Evolutionary conservation across 2,113 vertebrate species (phyloP).

Genomic region (Leptosomus discolor): DNA sequence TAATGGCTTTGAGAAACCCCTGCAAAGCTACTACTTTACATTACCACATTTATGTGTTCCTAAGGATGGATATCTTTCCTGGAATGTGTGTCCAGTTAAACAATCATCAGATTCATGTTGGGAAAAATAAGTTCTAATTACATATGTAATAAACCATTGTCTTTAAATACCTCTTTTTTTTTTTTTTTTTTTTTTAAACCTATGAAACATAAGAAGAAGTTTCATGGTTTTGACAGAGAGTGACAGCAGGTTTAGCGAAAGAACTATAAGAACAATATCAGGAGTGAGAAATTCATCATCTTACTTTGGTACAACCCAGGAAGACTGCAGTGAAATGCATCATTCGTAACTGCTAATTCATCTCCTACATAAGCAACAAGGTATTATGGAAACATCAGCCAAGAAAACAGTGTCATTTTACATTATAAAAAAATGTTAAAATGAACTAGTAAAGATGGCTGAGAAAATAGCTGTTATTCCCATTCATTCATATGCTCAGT

Average conservation of each 20-base stretch:
- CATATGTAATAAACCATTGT: background rate
- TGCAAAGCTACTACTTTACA: background rate
- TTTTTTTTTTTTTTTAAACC: background rate
- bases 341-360: background rate
- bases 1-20: background rate
- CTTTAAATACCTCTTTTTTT: background rate
- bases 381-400: background rate
- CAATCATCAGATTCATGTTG: background rate
- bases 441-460: background rate
- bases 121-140: background rate
- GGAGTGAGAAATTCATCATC: background rate
- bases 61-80: background rate
- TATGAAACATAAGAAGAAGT: background rate
- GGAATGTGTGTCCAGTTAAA: background rate
- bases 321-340: background rate
- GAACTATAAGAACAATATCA: background rate
- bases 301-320: background rate
- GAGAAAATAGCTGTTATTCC: background rate
- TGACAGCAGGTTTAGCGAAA: background rate
- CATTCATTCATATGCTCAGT: background rate
- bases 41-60: background rate
- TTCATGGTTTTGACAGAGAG: background rate
- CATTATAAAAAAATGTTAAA: background rate
- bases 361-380: background rate
- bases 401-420: background rate